Evolutionary conservation across 2,797 vertebrate genomes (phyloP).

Genomic region (Cryptoprocta ferox): DNA sequence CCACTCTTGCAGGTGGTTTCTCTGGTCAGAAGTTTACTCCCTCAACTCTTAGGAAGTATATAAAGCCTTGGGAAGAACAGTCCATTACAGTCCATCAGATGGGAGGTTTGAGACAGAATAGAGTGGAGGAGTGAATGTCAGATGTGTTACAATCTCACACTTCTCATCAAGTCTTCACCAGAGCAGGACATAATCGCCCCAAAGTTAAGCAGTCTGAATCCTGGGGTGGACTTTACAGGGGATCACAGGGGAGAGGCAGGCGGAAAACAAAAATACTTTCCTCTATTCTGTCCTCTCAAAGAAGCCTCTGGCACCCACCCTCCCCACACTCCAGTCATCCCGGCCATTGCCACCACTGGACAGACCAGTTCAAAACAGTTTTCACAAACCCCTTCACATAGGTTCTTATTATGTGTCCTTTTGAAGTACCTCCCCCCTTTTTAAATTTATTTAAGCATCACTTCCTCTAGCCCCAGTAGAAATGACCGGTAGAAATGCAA

Average conservation of each 20-base stretch:
- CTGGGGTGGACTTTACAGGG: background rate
- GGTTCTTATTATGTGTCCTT: background rate
- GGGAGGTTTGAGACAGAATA: background rate
- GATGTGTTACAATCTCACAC: background rate
- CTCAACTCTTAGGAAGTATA: background rate
- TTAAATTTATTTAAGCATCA: background rate
- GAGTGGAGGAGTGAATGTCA: background rate
- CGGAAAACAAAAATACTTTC: background rate
- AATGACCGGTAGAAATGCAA: background rate
- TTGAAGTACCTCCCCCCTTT: background rate
- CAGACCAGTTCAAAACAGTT: background rate
- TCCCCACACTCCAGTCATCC: background rate
- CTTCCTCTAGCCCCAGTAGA: background rate
- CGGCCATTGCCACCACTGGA: rapidly evolving
- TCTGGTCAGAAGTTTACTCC: background rate
- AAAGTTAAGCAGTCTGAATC: background rate
- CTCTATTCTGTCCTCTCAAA: background rate
- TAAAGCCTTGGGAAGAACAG: background rate
- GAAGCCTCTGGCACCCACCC: background rate
- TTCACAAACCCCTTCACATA: background rate
- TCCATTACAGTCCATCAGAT: background rate
- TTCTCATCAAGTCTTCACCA: background rate
- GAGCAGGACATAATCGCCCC: background rate
- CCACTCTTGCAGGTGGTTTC: background rate
- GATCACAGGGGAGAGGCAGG: background rate